phyloP scores from a whole-genome alignment of 2,113 vertebrate species.

The Pyxicephalus adspersus region DNA sequence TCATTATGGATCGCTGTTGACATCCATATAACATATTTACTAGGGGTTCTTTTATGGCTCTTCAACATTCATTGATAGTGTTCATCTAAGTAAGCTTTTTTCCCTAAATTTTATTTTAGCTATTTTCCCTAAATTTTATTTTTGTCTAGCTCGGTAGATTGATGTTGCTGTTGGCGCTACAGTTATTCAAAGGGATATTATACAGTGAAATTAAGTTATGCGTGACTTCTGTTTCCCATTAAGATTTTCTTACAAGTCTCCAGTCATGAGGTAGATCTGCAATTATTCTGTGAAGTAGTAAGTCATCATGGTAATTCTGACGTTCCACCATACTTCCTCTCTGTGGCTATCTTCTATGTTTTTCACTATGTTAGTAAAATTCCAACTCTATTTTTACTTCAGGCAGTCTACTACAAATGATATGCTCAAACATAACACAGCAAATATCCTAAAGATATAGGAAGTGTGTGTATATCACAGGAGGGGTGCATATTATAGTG shows the following conservation, averaged over 20 bases:
- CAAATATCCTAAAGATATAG: not conserved
- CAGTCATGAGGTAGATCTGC: constrained; percentile 9
- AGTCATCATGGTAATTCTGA: constrained; percentile 3
- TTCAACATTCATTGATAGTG: not conserved
- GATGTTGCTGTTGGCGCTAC: not conserved
- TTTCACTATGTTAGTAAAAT: constrained; percentile 5
- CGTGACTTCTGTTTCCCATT: constrained; percentile 2
- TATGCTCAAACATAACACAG: not conserved
- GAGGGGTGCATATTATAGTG: too few species aligned
- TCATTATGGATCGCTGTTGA: not conserved
- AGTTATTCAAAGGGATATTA: not conserved
- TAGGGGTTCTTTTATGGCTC: not conserved
- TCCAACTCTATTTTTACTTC: constrained; percentile 11
- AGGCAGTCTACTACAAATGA: not conserved
- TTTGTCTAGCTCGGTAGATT: not conserved
- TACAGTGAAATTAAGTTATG: constrained; percentile 10
- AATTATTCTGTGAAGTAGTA: constrained; percentile 8
- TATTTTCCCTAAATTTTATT: not conserved
- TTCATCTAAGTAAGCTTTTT: not conserved
- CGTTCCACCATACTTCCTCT: constrained; percentile 43
- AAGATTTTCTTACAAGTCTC: not conserved
- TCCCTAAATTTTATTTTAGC: not conserved
- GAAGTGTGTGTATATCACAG: not conserved
- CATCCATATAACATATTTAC: not conserved
- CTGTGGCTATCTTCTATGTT: not conserved